These are phyloP conservation scores for Silurus aristotelis DNA, from an alignment of 2,797 vertebrate genomes.

Conservation along the genomic window DNA sequence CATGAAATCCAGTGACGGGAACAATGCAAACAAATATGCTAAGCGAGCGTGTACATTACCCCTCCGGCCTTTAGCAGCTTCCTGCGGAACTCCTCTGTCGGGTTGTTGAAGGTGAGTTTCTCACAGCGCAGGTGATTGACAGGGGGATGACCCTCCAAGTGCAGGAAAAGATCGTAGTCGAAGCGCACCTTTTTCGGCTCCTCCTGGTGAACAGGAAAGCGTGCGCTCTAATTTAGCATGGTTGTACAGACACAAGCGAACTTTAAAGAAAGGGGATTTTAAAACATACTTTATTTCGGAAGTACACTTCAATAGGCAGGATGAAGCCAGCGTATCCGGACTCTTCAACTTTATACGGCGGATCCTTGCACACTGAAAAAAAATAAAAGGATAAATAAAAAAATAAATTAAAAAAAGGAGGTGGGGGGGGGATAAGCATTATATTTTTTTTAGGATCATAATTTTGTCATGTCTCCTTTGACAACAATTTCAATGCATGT, in stretches of 20 bases:
- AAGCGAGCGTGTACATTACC: slow-evolving; percentile 71
- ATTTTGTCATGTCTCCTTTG: not conserved
- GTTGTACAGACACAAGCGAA: not conserved
- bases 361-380: slow-evolving; percentile 91
- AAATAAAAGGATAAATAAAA: too few species aligned
- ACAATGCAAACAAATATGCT: not conserved
- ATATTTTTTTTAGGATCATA: too few species aligned
- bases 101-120: slow-evolving; percentile 99
- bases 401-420: too few species aligned
- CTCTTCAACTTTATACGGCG: slow-evolving; percentile 98
- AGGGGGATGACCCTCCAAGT: slow-evolving; percentile 96
- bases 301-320: slow-evolving; percentile 98
- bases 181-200: slow-evolving; percentile 99
- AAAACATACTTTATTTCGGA: slow-evolving; percentile 92
- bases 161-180: slow-evolving; percentile 98
- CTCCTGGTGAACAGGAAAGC: slow-evolving; percentile 75
- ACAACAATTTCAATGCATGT: not conserved
- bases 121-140: slow-evolving; percentile 99
- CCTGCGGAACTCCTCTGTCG: slow-evolving; percentile 93
- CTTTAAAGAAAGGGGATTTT: not conserved
- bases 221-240: not conserved
- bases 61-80: slow-evolving; percentile 97
- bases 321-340: slow-evolving; percentile 98
- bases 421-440: too few species aligned
- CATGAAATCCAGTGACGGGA: not conserved